phyloP scores from a whole-genome alignment of 2,888 invertebrate species.

The Stegophylla sp. region DNA sequence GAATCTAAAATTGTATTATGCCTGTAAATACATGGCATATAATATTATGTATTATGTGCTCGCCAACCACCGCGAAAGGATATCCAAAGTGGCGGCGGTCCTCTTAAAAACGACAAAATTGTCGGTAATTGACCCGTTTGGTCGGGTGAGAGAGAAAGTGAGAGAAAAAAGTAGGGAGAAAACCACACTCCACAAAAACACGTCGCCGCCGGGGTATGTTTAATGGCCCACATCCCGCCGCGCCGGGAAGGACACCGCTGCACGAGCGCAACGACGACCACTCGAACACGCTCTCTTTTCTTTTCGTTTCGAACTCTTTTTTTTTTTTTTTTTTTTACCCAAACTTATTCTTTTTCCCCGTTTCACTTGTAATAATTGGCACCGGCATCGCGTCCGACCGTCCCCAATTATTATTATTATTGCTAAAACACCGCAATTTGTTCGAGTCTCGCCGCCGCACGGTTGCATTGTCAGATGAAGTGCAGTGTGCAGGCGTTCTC shows the following conservation, averaged over 20 bases:
- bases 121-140: slow-evolving; percentile 54
- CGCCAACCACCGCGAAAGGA: not conserved
- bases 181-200: slow-evolving; percentile 47
- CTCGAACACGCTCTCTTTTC: slow-evolving; percentile 47
- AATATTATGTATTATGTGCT: no score
- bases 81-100: slow-evolving; percentile 2
- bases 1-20: no score
- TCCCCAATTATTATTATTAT: slow-evolving; percentile 28
- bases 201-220: slow-evolving; percentile 15
- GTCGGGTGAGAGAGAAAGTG: not conserved
- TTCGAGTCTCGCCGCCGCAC: slow-evolving; percentile 14
- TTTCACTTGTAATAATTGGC: slow-evolving; percentile 50
- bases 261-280: slow-evolving; percentile 41
- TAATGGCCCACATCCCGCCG: slow-evolving; percentile 57
- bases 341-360: not conserved
- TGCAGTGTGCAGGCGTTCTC: slow-evolving; percentile 1
- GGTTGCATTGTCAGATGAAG: not conserved
- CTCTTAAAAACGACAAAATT: slow-evolving; percentile 46
- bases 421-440: slow-evolving; percentile 27
- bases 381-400: not conserved
- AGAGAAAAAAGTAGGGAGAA: slow-evolving; percentile 17
- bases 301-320: slow-evolving; percentile 24
- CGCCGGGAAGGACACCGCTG: slow-evolving; percentile 39
- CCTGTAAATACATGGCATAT: no score
- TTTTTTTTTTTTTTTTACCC: slow-evolving; percentile 3